Evolutionary conservation across 2,113 vertebrate genomes (phyloP).

Genomic region (Dicrurus megarhynchus): DNA sequence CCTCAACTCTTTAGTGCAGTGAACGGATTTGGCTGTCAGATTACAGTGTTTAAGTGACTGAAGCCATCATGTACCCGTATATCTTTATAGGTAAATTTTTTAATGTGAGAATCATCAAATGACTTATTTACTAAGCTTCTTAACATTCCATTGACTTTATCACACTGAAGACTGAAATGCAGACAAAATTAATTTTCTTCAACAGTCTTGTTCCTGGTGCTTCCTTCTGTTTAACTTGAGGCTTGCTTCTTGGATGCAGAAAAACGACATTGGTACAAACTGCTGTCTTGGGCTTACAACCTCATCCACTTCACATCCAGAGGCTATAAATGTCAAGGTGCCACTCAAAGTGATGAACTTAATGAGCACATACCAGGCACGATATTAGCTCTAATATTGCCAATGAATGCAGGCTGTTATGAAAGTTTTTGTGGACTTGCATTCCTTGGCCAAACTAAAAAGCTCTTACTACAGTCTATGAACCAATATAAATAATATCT

Average conservation of each 20-base stretch:
- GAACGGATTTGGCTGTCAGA: neutral
- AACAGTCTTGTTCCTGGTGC: neutral
- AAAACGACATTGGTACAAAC: neutral
- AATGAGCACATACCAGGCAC: neutral
- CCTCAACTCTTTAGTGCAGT: neutral
- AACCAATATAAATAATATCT: neutral
- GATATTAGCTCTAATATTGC: neutral
- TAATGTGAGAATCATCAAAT: neutral
- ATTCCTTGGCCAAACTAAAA: neutral
- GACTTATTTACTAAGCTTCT: neutral
- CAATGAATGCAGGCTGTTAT: neutral
- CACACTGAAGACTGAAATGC: neutral
- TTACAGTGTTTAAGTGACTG: neutral
- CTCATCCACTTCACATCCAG: neutral
- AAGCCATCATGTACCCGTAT: neutral
- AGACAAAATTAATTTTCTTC: constrained; percentile 16
- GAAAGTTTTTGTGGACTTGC: neutral
- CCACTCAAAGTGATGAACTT: constrained; percentile 35
- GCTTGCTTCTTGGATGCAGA: neutral
- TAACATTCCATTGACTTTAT: neutral
- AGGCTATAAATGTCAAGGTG: constrained; percentile 31
- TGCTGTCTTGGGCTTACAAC: neutral
- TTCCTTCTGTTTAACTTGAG: neutral
- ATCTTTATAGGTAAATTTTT: neutral
- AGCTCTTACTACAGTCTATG: neutral